A percentile compares a stretch with the other conserved stretches of the same genome.
phyloP scores from a whole-genome alignment of 1,140 invertebrate genomes.

The Drosophila bipectinata region DNA sequence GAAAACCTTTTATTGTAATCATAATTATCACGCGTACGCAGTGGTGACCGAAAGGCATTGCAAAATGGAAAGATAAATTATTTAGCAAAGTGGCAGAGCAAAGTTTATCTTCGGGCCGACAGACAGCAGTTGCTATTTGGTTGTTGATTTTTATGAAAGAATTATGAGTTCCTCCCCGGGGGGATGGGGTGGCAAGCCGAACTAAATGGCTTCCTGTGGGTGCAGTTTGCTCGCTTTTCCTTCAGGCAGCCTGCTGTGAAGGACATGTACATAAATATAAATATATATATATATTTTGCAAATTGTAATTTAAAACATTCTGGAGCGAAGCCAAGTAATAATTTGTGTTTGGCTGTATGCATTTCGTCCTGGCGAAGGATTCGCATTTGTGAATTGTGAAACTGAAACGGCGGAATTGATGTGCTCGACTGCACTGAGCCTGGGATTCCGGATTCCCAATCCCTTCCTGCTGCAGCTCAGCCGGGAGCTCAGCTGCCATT shows the following conservation, averaged over 20 bases:
- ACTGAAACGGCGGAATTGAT: conserved; percentile 68
- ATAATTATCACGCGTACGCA: conserved; percentile 54
- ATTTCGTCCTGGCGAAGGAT: conserved; percentile 56
- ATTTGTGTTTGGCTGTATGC: conserved; percentile 63
- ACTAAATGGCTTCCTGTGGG: conserved; percentile 68
- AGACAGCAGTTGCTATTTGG: conserved; percentile 53
- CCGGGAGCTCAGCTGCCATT: conserved; percentile 38
- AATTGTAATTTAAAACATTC: conserved; percentile 81
- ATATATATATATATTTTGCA: conserved; percentile 50
- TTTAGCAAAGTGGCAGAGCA: conserved; percentile 36
- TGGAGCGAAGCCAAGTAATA: conserved; percentile 75
- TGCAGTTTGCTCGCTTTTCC: conserved; percentile 23
- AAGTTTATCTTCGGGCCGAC: conserved; percentile 54
- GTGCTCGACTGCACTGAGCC: conserved; percentile 64
- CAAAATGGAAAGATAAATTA: conserved; percentile 31
- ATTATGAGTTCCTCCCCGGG: conserved; percentile 31
- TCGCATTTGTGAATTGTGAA: conserved; percentile 61
- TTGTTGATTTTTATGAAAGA: conserved; percentile 57
- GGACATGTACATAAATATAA: conserved; percentile 6
- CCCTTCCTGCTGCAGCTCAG: conserved; percentile 12
- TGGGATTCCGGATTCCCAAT: conserved; percentile 2
- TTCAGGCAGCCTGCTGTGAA: conserved; percentile 23
- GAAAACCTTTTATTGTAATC: conserved; percentile 16
- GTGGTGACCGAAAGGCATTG: conserved; percentile 8
- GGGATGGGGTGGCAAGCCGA: conserved; percentile 17